phyloP scores from a whole-genome alignment of 2,797 vertebrate genomes.

The Sciaenops ocellatus region DNA sequence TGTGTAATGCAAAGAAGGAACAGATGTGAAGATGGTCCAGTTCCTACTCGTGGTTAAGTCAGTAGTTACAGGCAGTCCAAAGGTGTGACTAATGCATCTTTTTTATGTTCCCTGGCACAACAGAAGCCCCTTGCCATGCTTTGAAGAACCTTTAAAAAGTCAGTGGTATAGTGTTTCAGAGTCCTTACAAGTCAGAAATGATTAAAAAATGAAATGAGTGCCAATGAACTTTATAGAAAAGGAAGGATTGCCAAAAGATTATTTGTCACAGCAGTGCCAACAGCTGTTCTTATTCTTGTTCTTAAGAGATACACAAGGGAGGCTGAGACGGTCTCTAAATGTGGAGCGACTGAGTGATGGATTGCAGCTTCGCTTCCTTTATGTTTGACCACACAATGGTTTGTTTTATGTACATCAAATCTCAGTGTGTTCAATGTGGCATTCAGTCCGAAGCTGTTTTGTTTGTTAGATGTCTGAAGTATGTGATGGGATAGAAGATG shows the following conservation, averaged over 20 bases:
- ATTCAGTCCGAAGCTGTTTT: background rate
- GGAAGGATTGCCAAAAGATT: constrained; percentile 67
- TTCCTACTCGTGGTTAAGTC: constrained; percentile 17
- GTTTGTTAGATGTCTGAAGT: background rate
- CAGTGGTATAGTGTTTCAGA: constrained; percentile 80
- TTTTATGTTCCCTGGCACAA: constrained; percentile 67
- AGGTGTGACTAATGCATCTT: constrained; percentile 72
- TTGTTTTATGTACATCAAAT: background rate
- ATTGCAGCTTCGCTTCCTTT: constrained; percentile 43
- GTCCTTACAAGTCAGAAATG: constrained; percentile 75
- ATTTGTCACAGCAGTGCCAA: constrained; percentile 68
- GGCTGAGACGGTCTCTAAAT: constrained; percentile 69
- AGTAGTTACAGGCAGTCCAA: constrained; percentile 53
- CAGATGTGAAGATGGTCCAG: constrained; percentile 29
- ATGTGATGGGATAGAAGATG: constrained; percentile 1
- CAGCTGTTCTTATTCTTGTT: constrained; percentile 77
- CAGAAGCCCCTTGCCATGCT: constrained; percentile 47
- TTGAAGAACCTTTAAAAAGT: constrained; percentile 73
- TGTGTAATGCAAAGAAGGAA: background rate
- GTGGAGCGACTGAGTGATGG: constrained; percentile 63
- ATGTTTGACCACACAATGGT: background rate
- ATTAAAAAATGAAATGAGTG: constrained; percentile 73
- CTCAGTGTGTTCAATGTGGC: background rate
- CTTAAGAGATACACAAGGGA: constrained; percentile 61
- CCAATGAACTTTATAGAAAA: constrained; percentile 75